These are phyloP conservation scores for Mesocricetus auratus DNA, from an alignment of 2,113 vertebrate genomes.

Conservation along the genomic window DNA sequence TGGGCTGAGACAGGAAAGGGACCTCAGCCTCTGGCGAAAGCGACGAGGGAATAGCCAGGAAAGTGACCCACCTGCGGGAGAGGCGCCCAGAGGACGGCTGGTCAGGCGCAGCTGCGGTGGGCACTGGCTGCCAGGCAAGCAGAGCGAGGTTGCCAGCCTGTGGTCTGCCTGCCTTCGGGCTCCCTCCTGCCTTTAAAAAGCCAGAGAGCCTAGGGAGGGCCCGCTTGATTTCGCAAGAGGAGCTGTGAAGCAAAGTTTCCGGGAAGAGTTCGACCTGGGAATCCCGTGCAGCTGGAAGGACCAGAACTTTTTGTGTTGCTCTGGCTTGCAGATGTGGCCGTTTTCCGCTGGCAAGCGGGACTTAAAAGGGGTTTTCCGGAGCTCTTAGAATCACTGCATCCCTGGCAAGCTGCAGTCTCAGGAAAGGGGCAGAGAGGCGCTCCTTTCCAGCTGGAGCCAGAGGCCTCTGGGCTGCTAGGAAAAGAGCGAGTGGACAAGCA, in stretches of 20 bases:
- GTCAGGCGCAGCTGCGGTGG: neutral
- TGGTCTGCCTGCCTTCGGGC: neutral
- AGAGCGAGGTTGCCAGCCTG: neutral
- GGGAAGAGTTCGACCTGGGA: constrained; percentile 69
- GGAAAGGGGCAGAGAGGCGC: neutral
- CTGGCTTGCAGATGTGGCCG: fast-evolving
- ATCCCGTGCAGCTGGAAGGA: constrained; percentile 52
- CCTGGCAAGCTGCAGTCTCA: neutral
- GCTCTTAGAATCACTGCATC: neutral
- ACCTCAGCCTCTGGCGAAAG: neutral
- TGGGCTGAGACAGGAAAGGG: neutral
- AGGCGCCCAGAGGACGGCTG: neutral
- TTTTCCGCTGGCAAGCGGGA: fast-evolving
- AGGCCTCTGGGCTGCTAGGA: neutral
- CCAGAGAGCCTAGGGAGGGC: neutral
- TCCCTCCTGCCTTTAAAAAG: constrained; percentile 49
- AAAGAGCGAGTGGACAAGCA: neutral
- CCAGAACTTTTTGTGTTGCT: constrained; percentile 46
- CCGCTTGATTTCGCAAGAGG: constrained; percentile 73
- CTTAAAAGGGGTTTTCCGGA: neutral
- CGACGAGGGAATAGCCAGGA: neutral
- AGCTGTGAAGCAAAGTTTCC: constrained; percentile 70
- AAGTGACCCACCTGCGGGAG: constrained; percentile 68
- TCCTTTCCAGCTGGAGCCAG: neutral
- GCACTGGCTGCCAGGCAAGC: neutral